Percentiles rank a stretch among this genome's conserved stretches.
Conservation (phyloP, 2,797 vertebrate species). For the Sphenopsis melanotis region DNA sequence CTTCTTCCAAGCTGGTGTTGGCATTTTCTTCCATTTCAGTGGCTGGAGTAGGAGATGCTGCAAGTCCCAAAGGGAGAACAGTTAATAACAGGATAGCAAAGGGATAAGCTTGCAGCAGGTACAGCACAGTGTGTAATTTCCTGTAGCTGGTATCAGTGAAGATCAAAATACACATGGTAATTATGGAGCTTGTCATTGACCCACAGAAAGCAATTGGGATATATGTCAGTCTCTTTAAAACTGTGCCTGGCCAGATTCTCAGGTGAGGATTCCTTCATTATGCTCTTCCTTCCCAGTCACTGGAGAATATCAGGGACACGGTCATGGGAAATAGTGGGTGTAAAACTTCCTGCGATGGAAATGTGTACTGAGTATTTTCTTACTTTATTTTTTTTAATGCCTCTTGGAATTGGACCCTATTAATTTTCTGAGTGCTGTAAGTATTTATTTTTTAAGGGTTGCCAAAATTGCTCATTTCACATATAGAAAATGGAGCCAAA, state of each 20-base stretch:
- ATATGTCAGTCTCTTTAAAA: not conserved
- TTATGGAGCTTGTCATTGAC: not conserved
- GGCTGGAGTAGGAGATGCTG: constrained; percentile 15
- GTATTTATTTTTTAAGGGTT: not conserved
- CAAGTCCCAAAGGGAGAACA: not conserved
- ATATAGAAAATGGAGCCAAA: not conserved
- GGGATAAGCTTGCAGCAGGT: not conserved
- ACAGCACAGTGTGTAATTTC: not conserved
- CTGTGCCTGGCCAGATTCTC: not conserved
- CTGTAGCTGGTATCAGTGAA: not conserved
- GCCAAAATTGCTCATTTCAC: not conserved
- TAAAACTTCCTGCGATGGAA: not conserved
- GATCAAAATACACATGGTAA: not conserved
- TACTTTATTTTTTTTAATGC: not conserved
- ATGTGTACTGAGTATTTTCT: not conserved
- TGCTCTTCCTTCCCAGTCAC: not conserved
- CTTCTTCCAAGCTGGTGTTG: constrained; percentile 79
- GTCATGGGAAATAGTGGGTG: not conserved
- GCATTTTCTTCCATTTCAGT: constrained; percentile 73
- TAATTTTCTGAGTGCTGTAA: not conserved
- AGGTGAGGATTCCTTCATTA: not conserved
- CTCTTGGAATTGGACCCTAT: not conserved
- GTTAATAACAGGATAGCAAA: not conserved
- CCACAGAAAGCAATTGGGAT: not conserved
- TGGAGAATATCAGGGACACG: not conserved